phyloP scores from a whole-genome alignment of 2,888 invertebrate genomes.

The Sphaerophoria rueppellii region DNA sequence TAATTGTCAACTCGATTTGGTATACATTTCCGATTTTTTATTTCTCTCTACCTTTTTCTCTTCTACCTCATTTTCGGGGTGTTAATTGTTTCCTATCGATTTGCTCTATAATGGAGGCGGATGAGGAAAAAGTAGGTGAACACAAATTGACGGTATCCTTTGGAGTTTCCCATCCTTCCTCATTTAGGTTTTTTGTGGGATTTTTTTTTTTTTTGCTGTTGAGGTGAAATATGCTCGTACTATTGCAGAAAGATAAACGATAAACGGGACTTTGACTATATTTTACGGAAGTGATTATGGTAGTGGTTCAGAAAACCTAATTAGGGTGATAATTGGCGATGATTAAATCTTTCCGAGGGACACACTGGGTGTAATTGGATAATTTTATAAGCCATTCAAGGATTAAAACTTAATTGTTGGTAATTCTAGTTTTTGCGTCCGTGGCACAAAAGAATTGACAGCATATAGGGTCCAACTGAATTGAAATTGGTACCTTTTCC shows the following conservation, averaged over 20 bases:
- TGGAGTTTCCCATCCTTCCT: conserved; percentile 44
- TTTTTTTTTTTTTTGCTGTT: not conserved
- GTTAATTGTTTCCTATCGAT: conserved; percentile 66
- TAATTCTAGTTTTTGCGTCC: not conserved
- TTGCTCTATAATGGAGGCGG: not conserved
- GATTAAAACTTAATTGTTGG: conserved; percentile 36
- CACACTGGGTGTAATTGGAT: conserved; percentile 51
- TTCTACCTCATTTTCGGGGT: not conserved
- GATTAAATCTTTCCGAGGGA: conserved; percentile 53
- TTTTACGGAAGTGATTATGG: conserved; percentile 68
- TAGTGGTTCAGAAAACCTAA: conserved; percentile 52
- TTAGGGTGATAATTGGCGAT: conserved; percentile 68
- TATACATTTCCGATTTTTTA: conserved; percentile 11
- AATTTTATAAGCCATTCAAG: conserved; percentile 52
- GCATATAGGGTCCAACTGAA: not conserved
- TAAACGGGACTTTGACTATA: conserved; percentile 19
- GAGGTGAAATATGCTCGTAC: conserved; percentile 35
- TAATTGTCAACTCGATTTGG: conserved; percentile 66
- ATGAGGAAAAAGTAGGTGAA: not conserved
- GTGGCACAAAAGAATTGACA: no score
- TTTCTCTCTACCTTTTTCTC: not conserved
- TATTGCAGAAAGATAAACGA: conserved; percentile 54
- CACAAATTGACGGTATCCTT: conserved; percentile 66
- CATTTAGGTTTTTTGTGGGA: conserved; percentile 3
- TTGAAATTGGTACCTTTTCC: no score